Base-by-base conservation (phyloP, 2,113 vertebrate genomes). In the Neolamprologus toae region DNA sequence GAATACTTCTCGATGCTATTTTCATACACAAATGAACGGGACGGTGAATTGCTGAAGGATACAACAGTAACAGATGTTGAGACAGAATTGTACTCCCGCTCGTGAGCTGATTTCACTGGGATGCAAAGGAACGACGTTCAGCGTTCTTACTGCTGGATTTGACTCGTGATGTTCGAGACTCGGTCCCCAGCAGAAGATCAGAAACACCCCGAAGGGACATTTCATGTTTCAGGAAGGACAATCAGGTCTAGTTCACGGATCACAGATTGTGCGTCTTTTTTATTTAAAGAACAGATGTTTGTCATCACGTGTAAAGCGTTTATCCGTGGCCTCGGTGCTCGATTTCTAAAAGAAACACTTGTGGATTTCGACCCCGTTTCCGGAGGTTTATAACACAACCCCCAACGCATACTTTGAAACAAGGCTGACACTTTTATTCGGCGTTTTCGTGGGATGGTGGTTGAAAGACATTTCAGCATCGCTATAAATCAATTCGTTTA, bases 51-150 rank as follows among this genome's bases (percentile, higher is more conserved):
- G 82, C 61, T 81, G 66, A 9, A 23, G 49, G 35, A 45, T 33
- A 28, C n/a, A 21, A 55, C 63, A 55, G 61, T 26, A 84, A 84
- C 66, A 78, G 26, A 78, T 78, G 73, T 51, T n/a, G 7, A 78
- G n/a, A 31, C 71, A 49, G 71, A 49, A 49, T 0, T 19, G 1
- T 2, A 49, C 9, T 66, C 13, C 57, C 81, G 86, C 59, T 14
- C 85, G 63, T 47, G 85, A 93, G 61, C 88, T n/a, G 81, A 87
- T 90, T 92, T 84, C 80, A 90, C 89, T 86, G n/a, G 81, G 83
- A 89, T 82, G 40, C 49, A 83, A 85, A 89, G 83, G 92, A 68
- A 90, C 84, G 76, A 7, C 89, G 33, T 90, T 92, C 86, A 88
- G 86, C 86, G 82, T 57, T 88, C 59, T 81, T 13, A 76, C 55